phyloP scores from a whole-genome alignment of 2,888 invertebrate genomes.

The Phyto melanocephala region DNA sequence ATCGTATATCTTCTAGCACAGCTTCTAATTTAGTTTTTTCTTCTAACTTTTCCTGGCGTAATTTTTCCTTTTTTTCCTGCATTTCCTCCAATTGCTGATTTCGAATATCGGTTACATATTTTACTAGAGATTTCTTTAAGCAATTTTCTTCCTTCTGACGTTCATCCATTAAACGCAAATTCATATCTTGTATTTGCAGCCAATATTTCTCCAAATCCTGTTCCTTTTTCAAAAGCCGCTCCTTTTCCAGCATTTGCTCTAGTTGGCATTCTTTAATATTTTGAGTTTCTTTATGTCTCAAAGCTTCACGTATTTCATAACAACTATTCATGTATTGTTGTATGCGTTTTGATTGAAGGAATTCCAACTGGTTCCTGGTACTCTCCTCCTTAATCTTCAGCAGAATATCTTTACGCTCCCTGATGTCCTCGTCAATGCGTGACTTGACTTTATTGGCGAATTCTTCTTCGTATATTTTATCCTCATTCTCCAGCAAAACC shows the following conservation, averaged over 20 bases:
- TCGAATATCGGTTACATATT: constrained; percentile 66
- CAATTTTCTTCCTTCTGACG: constrained; percentile 67
- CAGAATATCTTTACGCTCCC: constrained; percentile 71
- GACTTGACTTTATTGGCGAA: constrained; percentile 73
- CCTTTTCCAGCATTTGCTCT: constrained; percentile 74
- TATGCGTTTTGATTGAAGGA: constrained; percentile 70
- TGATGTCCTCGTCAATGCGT: constrained; percentile 74
- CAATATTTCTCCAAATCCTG: constrained; percentile 71
- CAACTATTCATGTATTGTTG: constrained; percentile 75
- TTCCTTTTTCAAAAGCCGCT: constrained; percentile 67
- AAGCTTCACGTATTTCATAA: constrained; percentile 73
- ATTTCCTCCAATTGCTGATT: constrained; percentile 64
- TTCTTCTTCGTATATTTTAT: constrained; percentile 73
- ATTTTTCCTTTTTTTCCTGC: constrained; percentile 59
- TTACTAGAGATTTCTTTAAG: constrained; percentile 66
- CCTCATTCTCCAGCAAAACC: constrained; percentile 71
- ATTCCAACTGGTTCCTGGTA: constrained; percentile 67
- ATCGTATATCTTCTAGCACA: constrained; percentile 68
- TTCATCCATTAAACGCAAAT: constrained; percentile 67
- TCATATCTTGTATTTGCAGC: constrained; percentile 69
- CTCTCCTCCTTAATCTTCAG: constrained; percentile 71
- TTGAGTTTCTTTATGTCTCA: constrained; percentile 70
- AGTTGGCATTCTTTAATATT: constrained; percentile 71
- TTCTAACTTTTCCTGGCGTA: constrained; percentile 62
- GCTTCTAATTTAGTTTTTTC: constrained; percentile 66